Percentiles rank a stretch among this genome's conserved stretches.
Evolutionary conservation across 2,888 invertebrate genomes (phyloP).

Genomic region (Neoscelio sp.): DNA sequence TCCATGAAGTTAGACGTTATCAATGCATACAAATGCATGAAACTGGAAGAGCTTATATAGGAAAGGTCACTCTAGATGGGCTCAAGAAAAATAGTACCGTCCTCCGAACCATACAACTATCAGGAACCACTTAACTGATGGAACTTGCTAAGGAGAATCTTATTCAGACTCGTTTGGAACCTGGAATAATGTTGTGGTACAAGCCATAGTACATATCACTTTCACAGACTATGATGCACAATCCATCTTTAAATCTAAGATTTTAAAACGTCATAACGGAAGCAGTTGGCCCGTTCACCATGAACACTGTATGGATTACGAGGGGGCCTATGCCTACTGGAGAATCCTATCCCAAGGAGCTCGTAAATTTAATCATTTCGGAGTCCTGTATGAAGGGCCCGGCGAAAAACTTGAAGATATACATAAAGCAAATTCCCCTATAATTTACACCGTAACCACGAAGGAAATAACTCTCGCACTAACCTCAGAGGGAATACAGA

Average conservation of each 20-base stretch:
- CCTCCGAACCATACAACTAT: too few relatives aligned
- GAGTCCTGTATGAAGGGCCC: not conserved
- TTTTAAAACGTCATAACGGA: not conserved
- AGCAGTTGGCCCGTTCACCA: too few relatives aligned
- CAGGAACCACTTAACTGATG: too few relatives aligned
- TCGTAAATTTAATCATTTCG: not conserved
- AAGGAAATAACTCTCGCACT: not conserved
- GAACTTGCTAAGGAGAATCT: too few relatives aligned
- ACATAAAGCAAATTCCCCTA: not conserved
- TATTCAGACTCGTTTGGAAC: too few relatives aligned
- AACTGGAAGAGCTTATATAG: too few relatives aligned
- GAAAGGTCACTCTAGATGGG: too few relatives aligned
- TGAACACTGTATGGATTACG: not conserved
- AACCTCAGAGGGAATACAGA: not conserved
- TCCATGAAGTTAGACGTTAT: too few relatives aligned
- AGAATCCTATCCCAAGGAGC: not conserved
- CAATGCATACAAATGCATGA: too few relatives aligned
- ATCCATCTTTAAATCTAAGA: not conserved
- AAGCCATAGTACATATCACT: not conserved
- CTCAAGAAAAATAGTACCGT: too few relatives aligned
- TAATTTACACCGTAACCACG: not conserved
- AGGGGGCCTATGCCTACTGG: not conserved
- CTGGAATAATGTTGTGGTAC: not conserved
- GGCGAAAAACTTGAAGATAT: not conserved
- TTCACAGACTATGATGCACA: not conserved